Conservation (phyloP, 2,797 vertebrate genomes). For the Epinephelus coioides region DNA sequence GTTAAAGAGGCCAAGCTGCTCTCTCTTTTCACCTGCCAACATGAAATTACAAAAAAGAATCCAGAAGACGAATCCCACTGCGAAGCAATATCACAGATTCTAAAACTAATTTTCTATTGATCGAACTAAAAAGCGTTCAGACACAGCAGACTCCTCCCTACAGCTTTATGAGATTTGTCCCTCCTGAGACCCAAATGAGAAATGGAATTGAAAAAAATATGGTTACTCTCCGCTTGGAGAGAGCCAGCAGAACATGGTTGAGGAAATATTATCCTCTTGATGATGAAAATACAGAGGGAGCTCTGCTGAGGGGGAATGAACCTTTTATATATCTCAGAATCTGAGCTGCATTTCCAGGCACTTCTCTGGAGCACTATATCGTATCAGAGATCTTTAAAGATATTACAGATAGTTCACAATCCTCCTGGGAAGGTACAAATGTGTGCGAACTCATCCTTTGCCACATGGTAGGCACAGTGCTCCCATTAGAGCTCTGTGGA, state of each 20-base stretch:
- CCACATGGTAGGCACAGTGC: constrained; percentile 4
- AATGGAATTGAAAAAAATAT: constrained; percentile 13
- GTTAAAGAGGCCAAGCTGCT: not conserved
- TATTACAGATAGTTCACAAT: constrained; percentile 40
- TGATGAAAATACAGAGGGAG: constrained; percentile 26
- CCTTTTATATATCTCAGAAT: constrained; percentile 33
- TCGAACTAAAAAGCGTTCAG: not conserved
- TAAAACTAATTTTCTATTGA: not conserved
- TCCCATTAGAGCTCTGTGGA: constrained; percentile 24
- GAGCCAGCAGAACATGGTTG: constrained; percentile 3
- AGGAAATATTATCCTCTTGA: constrained; percentile 31
- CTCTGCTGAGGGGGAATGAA: not conserved
- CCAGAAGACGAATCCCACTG: not conserved
- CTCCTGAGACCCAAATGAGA: constrained; percentile 16
- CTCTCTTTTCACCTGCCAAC: not conserved
- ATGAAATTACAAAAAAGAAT: constrained; percentile 13
- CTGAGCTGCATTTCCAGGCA: constrained; percentile 22
- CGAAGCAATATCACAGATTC: constrained; percentile 2
- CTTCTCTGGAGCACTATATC: constrained; percentile 30
- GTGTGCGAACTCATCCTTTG: constrained; percentile 1
- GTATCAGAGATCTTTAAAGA: constrained; percentile 38
- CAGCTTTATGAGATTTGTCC: constrained; percentile 27
- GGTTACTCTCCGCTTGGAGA: not conserved
- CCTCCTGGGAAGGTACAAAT: constrained; percentile 34
- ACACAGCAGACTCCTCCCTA: not conserved